These are phyloP conservation scores for Drosophila parthenogenetica DNA, from an alignment of 2,888 invertebrate genomes.

Conservation along the genomic window DNA sequence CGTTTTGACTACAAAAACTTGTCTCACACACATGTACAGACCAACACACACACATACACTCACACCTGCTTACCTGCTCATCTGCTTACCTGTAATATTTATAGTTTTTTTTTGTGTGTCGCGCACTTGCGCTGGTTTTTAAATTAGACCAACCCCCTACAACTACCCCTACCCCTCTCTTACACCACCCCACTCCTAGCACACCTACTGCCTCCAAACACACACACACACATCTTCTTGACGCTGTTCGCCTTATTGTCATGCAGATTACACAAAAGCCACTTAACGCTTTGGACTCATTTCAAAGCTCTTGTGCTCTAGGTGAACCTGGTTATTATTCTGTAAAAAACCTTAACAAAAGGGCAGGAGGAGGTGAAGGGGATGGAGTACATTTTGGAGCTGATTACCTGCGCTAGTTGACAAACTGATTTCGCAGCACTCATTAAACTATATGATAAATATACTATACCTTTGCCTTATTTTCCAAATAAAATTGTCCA, in stretches of 20 bases:
- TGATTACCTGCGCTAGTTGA: conserved; percentile 12
- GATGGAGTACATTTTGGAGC: neutral
- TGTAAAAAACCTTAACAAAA: neutral
- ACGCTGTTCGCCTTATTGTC: conserved; percentile 57
- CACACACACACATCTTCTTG: conserved; percentile 7
- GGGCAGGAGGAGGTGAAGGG: neutral
- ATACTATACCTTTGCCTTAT: too few relatives aligned
- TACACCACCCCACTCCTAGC: neutral
- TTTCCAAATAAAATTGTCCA: too few relatives aligned
- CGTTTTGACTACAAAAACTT: conserved; percentile 33
- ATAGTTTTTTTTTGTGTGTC: conserved; percentile 40
- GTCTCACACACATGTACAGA: conserved; percentile 22
- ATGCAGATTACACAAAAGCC: conserved; percentile 75
- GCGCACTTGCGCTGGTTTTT: conserved; percentile 25
- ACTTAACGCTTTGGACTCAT: conserved; percentile 55
- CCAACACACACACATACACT: conserved; percentile 10
- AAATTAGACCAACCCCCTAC: neutral
- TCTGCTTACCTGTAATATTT: conserved; percentile 27
- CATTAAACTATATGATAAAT: neutral
- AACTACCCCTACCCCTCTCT: too few relatives aligned
- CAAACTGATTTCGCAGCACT: neutral
- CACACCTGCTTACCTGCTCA: conserved; percentile 18
- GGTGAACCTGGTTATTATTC: conserved; percentile 59
- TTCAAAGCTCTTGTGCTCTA: conserved; percentile 29
- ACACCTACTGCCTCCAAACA: neutral